Conservation (phyloP, 2,888 invertebrate genomes). For the Lasioglossum villosulum region DNA sequence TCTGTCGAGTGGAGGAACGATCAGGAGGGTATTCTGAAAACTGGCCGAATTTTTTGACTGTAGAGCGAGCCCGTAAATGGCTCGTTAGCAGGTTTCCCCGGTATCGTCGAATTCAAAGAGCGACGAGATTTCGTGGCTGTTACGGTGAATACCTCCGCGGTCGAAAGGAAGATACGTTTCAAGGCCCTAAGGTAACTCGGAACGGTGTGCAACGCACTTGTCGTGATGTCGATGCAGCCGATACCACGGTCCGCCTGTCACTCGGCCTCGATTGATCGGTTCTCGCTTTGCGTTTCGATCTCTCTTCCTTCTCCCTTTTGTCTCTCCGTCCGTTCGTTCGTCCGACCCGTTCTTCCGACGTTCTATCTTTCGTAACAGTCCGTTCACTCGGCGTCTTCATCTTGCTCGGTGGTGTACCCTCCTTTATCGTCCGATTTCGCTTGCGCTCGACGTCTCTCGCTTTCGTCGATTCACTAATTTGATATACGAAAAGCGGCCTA, state of each 20-base stretch:
- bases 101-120: slow-evolving; percentile 33
- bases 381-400: slow-evolving; percentile 52
- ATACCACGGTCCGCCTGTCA: slow-evolving; percentile 78
- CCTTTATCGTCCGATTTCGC: slow-evolving; percentile 66
- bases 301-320: slow-evolving; percentile 29
- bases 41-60: background rate
- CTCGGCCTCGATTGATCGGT: slow-evolving; percentile 80
- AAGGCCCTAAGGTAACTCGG: slow-evolving; percentile 67
- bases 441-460: slow-evolving; percentile 58
- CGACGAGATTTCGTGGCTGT: slow-evolving; percentile 46
- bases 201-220: slow-evolving; percentile 76
- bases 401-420: slow-evolving; percentile 36
- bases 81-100: slow-evolving; percentile 8
- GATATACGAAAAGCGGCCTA: slow-evolving; percentile 65
- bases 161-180: slow-evolving; percentile 62
- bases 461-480: slow-evolving; percentile 68
- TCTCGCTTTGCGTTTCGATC: slow-evolving; percentile 67
- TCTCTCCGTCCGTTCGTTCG: slow-evolving; percentile 1
- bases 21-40: background rate
- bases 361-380: slow-evolving; percentile 48
- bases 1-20: background rate
- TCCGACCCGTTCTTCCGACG: slow-evolving; percentile 20
- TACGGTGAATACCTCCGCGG: slow-evolving; percentile 61
- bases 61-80: background rate
- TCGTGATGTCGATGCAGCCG: slow-evolving; percentile 77